phyloP scores from a whole-genome alignment of 1,140 invertebrate genomes.

The Formica selysi region DNA sequence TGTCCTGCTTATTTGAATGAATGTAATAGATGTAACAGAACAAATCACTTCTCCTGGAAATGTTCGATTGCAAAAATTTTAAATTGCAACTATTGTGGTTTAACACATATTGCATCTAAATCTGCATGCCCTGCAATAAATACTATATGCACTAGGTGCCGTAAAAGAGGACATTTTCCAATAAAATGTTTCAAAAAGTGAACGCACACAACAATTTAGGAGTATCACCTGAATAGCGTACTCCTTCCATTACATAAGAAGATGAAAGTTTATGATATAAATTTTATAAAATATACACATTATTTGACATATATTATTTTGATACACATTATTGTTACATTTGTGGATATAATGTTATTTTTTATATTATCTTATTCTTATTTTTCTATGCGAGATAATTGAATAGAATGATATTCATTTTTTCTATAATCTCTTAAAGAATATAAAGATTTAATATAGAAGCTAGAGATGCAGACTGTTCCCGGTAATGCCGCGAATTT shows the following conservation, averaged over 20 bases:
- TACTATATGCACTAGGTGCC: too few species aligned
- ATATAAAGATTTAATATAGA: too few species aligned
- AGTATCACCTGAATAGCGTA: too few species aligned
- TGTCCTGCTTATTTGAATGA: slow-evolving; percentile 5
- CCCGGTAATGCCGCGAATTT: too few species aligned
- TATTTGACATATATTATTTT: too few species aligned
- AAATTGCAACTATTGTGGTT: background rate
- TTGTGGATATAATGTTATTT: background rate
- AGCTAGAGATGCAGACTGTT: too few species aligned
- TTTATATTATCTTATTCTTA: background rate
- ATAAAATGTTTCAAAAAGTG: background rate
- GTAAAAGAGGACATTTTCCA: too few species aligned
- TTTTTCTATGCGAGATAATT: background rate
- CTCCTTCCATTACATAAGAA: too few species aligned
- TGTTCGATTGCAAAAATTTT: background rate
- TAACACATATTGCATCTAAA: background rate
- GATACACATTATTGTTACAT: too few species aligned
- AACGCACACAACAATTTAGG: background rate
- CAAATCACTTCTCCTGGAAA: slow-evolving; percentile 7
- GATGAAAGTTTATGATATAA: background rate
- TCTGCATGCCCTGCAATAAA: background rate
- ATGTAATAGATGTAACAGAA: background rate
- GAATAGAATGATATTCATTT: too few species aligned
- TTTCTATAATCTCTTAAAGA: too few species aligned
- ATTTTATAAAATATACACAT: background rate